Percentiles rank a stretch among this genome's conserved stretches.
Evolutionary conservation across 2,888 invertebrate species (phyloP).

Genomic region (Perithous albicinctus): DNA sequence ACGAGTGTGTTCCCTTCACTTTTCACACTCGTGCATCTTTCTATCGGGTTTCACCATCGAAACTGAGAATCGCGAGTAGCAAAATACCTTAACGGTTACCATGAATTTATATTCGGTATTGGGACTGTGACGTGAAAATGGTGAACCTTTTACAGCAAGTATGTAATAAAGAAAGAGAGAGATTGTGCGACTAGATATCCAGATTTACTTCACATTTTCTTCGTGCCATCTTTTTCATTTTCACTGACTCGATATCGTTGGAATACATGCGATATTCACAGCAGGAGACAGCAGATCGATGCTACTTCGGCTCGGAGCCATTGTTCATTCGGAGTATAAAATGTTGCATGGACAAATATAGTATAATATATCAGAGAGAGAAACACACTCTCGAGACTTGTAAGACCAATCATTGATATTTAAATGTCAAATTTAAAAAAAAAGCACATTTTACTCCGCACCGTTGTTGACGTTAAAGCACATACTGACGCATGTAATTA

Average conservation of each 20-base stretch:
- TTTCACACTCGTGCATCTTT: constrained; percentile 34
- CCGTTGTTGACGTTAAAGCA: no score
- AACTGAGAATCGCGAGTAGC: constrained; percentile 14
- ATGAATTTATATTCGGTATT: no score
- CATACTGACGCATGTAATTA: no score
- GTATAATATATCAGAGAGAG: not conserved
- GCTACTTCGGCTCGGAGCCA: constrained; percentile 4
- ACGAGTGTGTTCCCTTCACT: constrained; percentile 42
- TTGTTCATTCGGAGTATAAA: constrained; percentile 7
- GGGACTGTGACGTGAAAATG: constrained; percentile 26
- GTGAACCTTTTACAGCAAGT: not conserved
- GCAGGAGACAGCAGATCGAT: constrained; percentile 22
- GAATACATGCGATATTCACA: constrained; percentile 6
- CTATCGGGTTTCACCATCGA: constrained; percentile 45
- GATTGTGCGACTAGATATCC: constrained; percentile 17
- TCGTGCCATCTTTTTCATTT: constrained; percentile 25
- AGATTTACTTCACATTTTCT: constrained; percentile 20
- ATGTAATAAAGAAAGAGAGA: not conserved
- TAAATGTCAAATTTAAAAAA: not conserved
- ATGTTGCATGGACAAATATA: constrained; percentile 11
- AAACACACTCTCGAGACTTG: not conserved
- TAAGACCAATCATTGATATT: constrained; percentile 7
- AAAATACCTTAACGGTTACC: no score
- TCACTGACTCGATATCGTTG: constrained; percentile 14
- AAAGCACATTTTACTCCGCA: not conserved